These are phyloP conservation scores for Molossus molossus DNA, from an alignment of 2,797 vertebrate genomes.

Conservation along the genomic window DNA sequence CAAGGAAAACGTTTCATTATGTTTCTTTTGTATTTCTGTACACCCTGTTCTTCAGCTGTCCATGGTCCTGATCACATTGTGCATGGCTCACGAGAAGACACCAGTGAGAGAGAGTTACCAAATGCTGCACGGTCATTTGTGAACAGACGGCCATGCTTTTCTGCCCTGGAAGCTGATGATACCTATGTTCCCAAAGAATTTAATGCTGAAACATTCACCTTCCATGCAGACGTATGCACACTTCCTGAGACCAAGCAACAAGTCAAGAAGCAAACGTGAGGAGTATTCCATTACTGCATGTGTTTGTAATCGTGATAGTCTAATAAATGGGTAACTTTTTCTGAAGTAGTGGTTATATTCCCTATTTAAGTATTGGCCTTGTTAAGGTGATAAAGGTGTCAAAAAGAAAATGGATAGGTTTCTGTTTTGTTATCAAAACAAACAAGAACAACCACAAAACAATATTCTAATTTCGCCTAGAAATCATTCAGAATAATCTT, in stretches of 20 bases:
- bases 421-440: slow-evolving; percentile 25
- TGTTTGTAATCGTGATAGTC: not conserved
- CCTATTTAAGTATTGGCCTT: not conserved
- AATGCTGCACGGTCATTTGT: slow-evolving; percentile 87
- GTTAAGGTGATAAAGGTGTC: not conserved
- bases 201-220: slow-evolving; percentile 80
- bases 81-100: slow-evolving; percentile 82
- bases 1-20: not conserved
- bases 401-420: not conserved
- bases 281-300: not conserved
- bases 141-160: slow-evolving; percentile 85
- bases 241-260: slow-evolving; percentile 72
- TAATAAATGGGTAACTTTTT: not conserved
- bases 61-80: slow-evolving; percentile 80
- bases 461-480: not conserved
- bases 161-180: slow-evolving; percentile 77
- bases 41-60: slow-evolving; percentile 78
- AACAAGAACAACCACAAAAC: not conserved
- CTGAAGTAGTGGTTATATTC: not conserved
- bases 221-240: slow-evolving; percentile 85
- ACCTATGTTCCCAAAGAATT: slow-evolving; percentile 84
- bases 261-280: slow-evolving; percentile 83
- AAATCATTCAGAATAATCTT: slow-evolving; percentile 14
- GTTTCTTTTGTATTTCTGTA: slow-evolving; percentile 3
- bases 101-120: slow-evolving; percentile 86